These are phyloP conservation scores for Rotaria sp. DNA, from an alignment of 2,888 invertebrate species.

Conservation along the genomic window DNA sequence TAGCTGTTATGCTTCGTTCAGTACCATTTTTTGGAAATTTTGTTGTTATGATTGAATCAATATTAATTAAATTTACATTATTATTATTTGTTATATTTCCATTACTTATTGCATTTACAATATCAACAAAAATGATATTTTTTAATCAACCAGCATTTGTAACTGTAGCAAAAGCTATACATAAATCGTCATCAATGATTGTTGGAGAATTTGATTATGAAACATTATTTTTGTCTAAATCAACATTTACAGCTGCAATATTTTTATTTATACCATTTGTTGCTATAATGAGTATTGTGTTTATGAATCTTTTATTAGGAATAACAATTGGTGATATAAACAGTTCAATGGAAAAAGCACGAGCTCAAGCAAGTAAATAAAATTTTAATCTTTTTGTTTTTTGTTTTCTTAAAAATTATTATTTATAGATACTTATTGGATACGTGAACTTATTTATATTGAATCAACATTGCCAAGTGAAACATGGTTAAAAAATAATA, in stretches of 20 bases:
- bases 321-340: background rate
- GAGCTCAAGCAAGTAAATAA: background rate
- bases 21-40: background rate
- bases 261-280: slow-evolving; percentile 2
- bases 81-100: background rate
- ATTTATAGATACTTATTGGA: background rate
- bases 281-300: background rate
- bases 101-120: slow-evolving; percentile 3
- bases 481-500: background rate
- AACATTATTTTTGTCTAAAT: slow-evolving; percentile 11
- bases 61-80: background rate
- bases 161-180: background rate
- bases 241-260: slow-evolving; percentile 3
- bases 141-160: background rate
- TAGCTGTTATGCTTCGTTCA: background rate
- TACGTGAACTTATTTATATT: slow-evolving; percentile 23
- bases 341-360: background rate
- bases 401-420: background rate
- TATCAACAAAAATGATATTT: background rate
- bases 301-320: slow-evolving; percentile 13
- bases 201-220: slow-evolving; percentile 15
- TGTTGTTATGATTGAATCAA: background rate
- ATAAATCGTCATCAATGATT: background rate
- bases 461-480: slow-evolving; percentile 4
- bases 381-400: background rate